Conservation (phyloP, 1,140 invertebrate genomes). For the Apocrypta bakeri region DNA sequence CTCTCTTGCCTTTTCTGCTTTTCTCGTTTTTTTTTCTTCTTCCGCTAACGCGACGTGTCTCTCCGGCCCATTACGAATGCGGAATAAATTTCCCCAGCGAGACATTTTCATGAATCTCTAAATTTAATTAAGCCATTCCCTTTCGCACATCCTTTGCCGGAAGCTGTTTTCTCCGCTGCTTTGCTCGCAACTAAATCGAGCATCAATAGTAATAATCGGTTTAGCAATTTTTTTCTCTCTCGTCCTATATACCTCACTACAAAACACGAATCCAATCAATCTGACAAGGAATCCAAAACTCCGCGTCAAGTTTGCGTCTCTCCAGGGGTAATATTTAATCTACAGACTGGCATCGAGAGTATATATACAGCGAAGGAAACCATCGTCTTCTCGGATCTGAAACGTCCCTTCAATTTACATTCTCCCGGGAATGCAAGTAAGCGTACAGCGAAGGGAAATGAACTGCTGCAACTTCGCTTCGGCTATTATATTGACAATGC, state of each 20-base stretch:
- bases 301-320: background rate
- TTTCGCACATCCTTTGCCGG: background rate
- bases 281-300: background rate
- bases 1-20: background rate
- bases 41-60: conserved; percentile 15
- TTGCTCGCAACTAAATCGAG: background rate
- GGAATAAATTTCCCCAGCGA: conserved; percentile 44
- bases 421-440: background rate
- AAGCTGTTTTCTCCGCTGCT: too few species aligned
- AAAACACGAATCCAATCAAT: background rate
- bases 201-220: background rate
- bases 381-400: background rate
- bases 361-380: background rate
- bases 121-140: conserved; percentile 40
- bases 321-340: conserved; percentile 25
- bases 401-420: conserved; percentile 22
- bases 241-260: background rate
- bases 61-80: conserved; percentile 33
- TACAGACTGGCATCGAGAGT: background rate
- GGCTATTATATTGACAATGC: conserved; percentile 45
- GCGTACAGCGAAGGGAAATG: background rate
- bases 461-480: conserved; percentile 1
- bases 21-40: conserved; percentile 7
- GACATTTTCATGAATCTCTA: conserved; percentile 49
- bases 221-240: background rate